Evolutionary conservation across 2,888 invertebrate genomes (phyloP).

Genomic region (Cheilosia grossa): DNA sequence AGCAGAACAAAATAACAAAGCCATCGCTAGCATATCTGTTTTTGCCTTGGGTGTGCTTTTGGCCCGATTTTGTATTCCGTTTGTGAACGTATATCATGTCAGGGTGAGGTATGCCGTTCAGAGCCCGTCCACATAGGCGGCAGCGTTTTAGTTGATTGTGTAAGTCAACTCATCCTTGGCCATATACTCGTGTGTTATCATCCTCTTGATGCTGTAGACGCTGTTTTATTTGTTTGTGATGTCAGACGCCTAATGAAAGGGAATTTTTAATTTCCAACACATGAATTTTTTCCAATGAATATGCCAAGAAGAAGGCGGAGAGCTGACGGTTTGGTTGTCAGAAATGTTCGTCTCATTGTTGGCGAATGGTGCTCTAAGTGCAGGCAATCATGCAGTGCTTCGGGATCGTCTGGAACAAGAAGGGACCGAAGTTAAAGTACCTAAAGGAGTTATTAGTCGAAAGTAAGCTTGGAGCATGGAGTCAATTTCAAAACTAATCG

Average conservation of each 20-base stretch:
- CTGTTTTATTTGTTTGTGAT: constrained; percentile 33
- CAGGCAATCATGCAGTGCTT: too few relatives aligned
- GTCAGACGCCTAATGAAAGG: constrained; percentile 44
- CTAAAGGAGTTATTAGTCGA: too few relatives aligned
- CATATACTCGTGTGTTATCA: constrained; percentile 26
- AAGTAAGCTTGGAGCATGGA: too few relatives aligned
- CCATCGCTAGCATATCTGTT: constrained; percentile 20
- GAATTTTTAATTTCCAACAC: constrained; percentile 69
- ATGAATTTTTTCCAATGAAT: constrained; percentile 64
- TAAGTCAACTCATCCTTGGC: constrained; percentile 64
- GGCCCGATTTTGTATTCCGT: constrained; percentile 65
- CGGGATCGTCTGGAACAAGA: too few relatives aligned
- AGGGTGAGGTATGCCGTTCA: constrained; percentile 39
- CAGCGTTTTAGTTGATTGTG: constrained; percentile 56
- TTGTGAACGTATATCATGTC: constrained; percentile 47
- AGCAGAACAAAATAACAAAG: constrained; percentile 2
- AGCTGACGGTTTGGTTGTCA: background rate
- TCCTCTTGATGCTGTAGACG: constrained; percentile 14
- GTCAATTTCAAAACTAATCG: too few relatives aligned
- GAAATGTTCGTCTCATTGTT: too few relatives aligned
- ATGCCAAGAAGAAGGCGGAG: background rate
- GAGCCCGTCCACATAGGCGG: constrained; percentile 39
- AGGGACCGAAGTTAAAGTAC: too few relatives aligned
- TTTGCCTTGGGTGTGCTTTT: constrained; percentile 53
- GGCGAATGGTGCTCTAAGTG: too few relatives aligned